A percentile compares a stretch with the other conserved stretches of the same genome.
phyloP scores from a whole-genome alignment of 2,888 invertebrate genomes.

The Pheosia tremula region DNA sequence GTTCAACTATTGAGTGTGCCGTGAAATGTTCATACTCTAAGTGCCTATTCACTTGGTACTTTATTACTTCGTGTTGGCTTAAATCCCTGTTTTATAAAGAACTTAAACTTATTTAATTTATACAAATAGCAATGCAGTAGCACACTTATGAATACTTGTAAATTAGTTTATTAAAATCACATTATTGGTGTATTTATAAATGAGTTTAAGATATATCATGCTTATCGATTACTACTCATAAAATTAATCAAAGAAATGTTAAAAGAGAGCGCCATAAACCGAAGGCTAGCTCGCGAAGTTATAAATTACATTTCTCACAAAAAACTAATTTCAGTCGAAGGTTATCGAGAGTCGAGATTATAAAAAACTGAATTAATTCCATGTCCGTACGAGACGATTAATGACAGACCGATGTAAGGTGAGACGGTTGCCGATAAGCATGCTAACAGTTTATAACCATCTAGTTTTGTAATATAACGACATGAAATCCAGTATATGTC shows the following conservation, averaged over 20 bases:
- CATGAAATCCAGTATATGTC: not conserved
- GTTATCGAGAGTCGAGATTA: conserved; percentile 34
- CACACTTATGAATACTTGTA: not conserved
- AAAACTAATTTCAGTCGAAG: conserved; percentile 29
- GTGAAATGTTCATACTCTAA: conserved; percentile 75
- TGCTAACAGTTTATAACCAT: conserved; percentile 2
- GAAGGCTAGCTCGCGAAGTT: conserved; percentile 12
- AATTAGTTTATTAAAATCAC: too few relatives aligned
- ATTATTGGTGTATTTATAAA: conserved; percentile 6
- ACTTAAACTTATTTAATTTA: not conserved
- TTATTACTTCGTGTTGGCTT: conserved; percentile 44
- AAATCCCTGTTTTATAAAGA: conserved; percentile 33
- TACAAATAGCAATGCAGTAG: not conserved
- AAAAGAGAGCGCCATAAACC: conserved; percentile 10
- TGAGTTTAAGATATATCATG: conserved; percentile 12
- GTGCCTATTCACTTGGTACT: conserved; percentile 59
- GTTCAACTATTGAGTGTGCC: conserved; percentile 61
- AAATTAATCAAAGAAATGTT: conserved; percentile 17
- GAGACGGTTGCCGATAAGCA: conserved; percentile 4
- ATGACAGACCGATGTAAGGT: conserved; percentile 33
- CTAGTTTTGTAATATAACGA: conserved; percentile 6
- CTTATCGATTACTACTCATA: conserved; percentile 4
- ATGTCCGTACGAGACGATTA: conserved; percentile 38
- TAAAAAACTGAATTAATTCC: conserved; percentile 42
- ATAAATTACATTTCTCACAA: conserved; percentile 34